Evolutionary conservation across 2,113 vertebrate species (phyloP).

Genomic region (Alouatta palliata): DNA sequence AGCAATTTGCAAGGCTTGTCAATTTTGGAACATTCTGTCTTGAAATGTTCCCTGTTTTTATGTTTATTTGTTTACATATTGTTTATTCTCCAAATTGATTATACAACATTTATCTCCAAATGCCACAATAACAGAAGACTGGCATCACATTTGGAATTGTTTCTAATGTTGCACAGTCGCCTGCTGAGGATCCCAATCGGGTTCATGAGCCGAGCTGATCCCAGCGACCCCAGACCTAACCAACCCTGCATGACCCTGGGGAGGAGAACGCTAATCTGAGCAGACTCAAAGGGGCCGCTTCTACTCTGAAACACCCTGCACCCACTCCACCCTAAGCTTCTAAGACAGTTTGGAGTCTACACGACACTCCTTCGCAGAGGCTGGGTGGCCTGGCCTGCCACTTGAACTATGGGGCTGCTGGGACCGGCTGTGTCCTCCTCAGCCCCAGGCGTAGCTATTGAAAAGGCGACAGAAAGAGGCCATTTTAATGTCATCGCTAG

Average conservation of each 20-base stretch:
- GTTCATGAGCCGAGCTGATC: background rate
- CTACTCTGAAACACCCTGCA: background rate
- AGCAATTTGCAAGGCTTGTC: background rate
- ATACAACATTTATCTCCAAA: background rate
- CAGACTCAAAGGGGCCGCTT: background rate
- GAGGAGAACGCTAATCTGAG: background rate
- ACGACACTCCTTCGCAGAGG: background rate
- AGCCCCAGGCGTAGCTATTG: background rate
- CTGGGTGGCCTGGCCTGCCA: fast-evolving
- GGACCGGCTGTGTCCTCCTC: background rate
- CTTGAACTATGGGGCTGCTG: background rate
- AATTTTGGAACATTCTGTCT: background rate
- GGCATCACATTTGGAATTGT: background rate
- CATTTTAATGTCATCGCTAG: background rate
- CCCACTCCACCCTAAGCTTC: background rate
- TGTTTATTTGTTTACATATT: conserved; percentile 44
- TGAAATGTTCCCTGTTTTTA: background rate
- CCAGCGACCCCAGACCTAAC: background rate
- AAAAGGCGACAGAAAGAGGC: background rate
- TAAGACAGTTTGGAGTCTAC: background rate
- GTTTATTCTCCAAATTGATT: background rate
- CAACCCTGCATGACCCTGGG: background rate
- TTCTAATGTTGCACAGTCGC: fast-evolving
- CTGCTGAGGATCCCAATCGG: background rate
- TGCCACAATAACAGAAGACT: background rate